Base-by-base conservation (phyloP, 2,797 vertebrate genomes). In the Selene dorsalis region DNA sequence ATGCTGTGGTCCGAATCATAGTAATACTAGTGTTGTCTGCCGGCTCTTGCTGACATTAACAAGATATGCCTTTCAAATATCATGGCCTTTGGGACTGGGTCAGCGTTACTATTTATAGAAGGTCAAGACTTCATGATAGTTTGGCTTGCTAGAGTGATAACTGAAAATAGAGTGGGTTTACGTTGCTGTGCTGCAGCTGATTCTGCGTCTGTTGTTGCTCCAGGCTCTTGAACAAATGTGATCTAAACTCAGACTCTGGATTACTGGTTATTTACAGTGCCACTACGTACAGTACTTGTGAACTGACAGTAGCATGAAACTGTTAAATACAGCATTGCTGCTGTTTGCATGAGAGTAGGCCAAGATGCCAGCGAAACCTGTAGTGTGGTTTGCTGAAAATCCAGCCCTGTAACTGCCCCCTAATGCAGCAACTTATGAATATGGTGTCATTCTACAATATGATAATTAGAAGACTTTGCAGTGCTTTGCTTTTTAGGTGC, bases 21-120 rank as follows among this genome's bases (percentile, higher is more conserved):
- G 86, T 80, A 82, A 80, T 53, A 86, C 80, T 83, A 28, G 82
- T 52, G 86, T 89, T 91, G 87, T 90, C 89, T 91, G 82, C 84
- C 53, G 84, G 86, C 90, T 84, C 90, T 69, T 72, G 86, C 90
- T 94, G 93, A 94, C 93, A 95, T 94, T 94, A 92, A 90, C 85
- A 82, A 90, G 89, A 89, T 91, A 94, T 93, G 93, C 92, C 92
- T 92, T 93, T 94, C 86, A 96, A 96, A 96, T 95, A 95, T 94
- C 95, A 95, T 89, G 94, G 92, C 95, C 94, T 95, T 95, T 95
- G 90, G 88, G 91, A 89, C 88, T 89, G 92, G 94, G 94, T 95
- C 92, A 94, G 60, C 66, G 88, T 61, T 79, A 75, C 94, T 95
- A 94, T 94, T 94, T 90, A 94, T 94, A 94, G 91, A 84, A 87